Conservation (phyloP, 2,797 vertebrate genomes). For the Typhlichthys subterraneus region DNA sequence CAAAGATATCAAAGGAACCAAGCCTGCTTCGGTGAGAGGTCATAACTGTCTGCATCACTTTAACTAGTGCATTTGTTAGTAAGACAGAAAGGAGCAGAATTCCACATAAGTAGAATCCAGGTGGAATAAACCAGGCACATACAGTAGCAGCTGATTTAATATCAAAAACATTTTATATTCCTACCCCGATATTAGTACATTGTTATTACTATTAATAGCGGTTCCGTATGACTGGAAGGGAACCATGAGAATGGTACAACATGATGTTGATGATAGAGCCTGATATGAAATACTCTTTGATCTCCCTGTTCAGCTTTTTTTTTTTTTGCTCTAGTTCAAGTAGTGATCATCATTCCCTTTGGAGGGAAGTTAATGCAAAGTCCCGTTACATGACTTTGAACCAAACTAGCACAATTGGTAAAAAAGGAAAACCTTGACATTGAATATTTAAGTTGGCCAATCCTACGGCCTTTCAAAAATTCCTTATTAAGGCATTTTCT, state of each 20-base stretch:
- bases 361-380: slow-evolving; percentile 56
- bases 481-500: slow-evolving; percentile 64
- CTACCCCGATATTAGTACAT: neutral
- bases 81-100: neutral
- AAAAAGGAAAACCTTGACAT: slow-evolving; percentile 55
- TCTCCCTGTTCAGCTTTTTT: slow-evolving; percentile 48
- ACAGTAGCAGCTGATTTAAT: too few species aligned
- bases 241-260: slow-evolving; percentile 24
- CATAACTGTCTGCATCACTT: neutral
- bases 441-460: slow-evolving; percentile 66
- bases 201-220: slow-evolving; percentile 17
- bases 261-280: slow-evolving; percentile 48
- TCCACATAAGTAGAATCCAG: too few species aligned
- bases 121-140: too few species aligned
- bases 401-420: slow-evolving; percentile 59
- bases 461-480: slow-evolving; percentile 61
- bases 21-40: slow-evolving; percentile 77
- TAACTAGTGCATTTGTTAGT: neutral
- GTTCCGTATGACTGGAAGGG: slow-evolving; percentile 20
- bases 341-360: slow-evolving; percentile 54
- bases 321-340: slow-evolving; percentile 20
- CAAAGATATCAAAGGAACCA: slow-evolving; percentile 58
- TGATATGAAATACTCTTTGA: slow-evolving; percentile 60
- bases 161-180: too few species aligned
- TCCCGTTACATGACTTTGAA: slow-evolving; percentile 62